Evolutionary conservation across 1,140 invertebrate genomes (phyloP).

Genomic region (Drosophila nebulosa): DNA sequence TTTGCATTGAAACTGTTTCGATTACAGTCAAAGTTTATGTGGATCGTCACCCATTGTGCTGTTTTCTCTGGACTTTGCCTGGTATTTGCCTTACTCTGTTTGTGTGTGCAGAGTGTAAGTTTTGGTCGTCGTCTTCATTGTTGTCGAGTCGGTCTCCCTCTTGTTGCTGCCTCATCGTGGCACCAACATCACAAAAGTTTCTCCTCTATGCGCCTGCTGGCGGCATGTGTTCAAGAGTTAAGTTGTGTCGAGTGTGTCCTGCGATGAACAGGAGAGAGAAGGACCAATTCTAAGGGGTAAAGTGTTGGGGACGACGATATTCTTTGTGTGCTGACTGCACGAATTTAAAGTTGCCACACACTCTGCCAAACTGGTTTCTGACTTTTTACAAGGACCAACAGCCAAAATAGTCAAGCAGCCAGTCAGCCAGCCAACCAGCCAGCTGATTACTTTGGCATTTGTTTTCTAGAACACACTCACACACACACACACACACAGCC

Average conservation of each 20-base stretch:
- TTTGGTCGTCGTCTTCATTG: conserved; percentile 72
- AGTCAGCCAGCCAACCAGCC: conserved; percentile 42
- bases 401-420: conserved; percentile 27
- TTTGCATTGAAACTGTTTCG: conserved; percentile 57
- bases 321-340: conserved; percentile 63
- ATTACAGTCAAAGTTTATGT: conserved; percentile 14
- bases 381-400: conserved; percentile 51
- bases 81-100: conserved; percentile 24
- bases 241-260: conserved; percentile 65
- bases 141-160: conserved; percentile 21
- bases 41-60: conserved; percentile 56
- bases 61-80: conserved; percentile 54
- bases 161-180: conserved; percentile 3
- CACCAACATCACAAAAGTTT: conserved; percentile 62
- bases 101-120: conserved; percentile 55
- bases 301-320: conserved; percentile 14
- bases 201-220: conserved; percentile 72
- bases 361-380: conserved; percentile 66
- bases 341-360: conserved; percentile 75
- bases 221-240: conserved; percentile 77
- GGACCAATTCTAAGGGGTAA: not conserved
- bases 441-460: conserved; percentile 77
- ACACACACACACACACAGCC: no score
- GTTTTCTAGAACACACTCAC: no score
- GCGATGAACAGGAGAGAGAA: not conserved